Base-by-base conservation (phyloP, 2,113 vertebrate genomes). In the Cryptomyrus ogoouensis region DNA sequence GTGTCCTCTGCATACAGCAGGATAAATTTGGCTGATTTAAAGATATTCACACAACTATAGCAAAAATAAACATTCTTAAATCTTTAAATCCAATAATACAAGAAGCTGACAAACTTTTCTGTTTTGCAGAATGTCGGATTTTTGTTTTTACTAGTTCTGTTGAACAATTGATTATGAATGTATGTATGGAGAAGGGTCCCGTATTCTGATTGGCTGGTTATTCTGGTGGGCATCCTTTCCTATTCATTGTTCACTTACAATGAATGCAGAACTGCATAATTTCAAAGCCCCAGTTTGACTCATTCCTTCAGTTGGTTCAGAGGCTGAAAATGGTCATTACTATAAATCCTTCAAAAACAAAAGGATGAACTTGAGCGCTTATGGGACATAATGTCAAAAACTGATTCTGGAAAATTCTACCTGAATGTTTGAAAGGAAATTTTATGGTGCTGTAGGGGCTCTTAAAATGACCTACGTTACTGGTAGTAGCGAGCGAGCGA, bases 401-500 rank as follows among this genome's bases (percentile, higher is more conserved):
- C 62, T 66, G 31, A 39, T 15, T 39, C 3, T 39, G 31, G 5
- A 0, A 77, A 19, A 77, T 77, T 77, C 31, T 77, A 35, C 6
- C 70, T 15, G 31, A 53, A 77, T 12, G 47, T 85, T 47, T 85
- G 42, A 8, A n/a, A 47, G 8, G 5, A 83, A 83, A 24, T 9
- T 27, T 66, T 42, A 42, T 10, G 80, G 83, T 47, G 44, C 15
- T 77, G 12, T 39, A 74, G 31, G 70, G 70, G 19, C 24, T 24
- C 42, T 85, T 85, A 85, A 85, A n/a, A n/a, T 83, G 6, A 83
- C 80, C 49, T 85, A 44, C 83, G 47, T 85, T 10, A 49, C 83
- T 85, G 83, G 83, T 44, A 85, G 83, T 44, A 49, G 83, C 12
- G n/a, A 1, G 21, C 5, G 31, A 35, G 31, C 31, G 31, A 35